A percentile compares a stretch with the other conserved stretches of the same genome.
Conservation (phyloP, 1,140 invertebrate genomes). For the Arctopsyche grandis region DNA sequence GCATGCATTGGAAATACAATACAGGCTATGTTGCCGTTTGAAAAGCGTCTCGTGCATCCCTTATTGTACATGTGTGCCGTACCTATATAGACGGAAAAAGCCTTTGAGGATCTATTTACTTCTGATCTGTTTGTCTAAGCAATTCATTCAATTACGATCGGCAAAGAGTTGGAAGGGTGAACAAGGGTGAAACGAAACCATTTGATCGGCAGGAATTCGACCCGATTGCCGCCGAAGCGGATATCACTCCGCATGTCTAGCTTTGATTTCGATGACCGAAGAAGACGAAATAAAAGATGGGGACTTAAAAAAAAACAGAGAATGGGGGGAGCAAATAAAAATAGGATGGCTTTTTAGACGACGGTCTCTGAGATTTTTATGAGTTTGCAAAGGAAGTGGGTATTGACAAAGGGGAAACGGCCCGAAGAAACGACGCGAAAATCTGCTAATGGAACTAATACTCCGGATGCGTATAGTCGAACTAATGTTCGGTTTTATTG, state of each 20-base stretch:
- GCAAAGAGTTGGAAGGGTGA: slow-evolving; percentile 51
- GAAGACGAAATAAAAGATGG: neutral
- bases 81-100: slow-evolving; percentile 39
- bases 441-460: slow-evolving; percentile 38
- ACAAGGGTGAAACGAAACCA: slow-evolving; percentile 29
- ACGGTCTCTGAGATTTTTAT: slow-evolving; percentile 43
- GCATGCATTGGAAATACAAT: neutral
- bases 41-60: slow-evolving; percentile 34
- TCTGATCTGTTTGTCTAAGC: slow-evolving; percentile 55
- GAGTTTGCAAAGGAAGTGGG: slow-evolving; percentile 33
- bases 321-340: slow-evolving; percentile 46
- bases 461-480: slow-evolving; percentile 23
- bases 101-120: slow-evolving; percentile 55
- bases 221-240: slow-evolving; percentile 37
- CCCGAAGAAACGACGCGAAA: slow-evolving; percentile 24
- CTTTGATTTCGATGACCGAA: slow-evolving; percentile 52
- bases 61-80: neutral
- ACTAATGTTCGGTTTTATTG: slow-evolving; percentile 29
- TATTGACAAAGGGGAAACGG: slow-evolving; percentile 41
- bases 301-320: slow-evolving; percentile 33
- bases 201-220: slow-evolving; percentile 52
- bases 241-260: slow-evolving; percentile 43
- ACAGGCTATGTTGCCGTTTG: neutral
- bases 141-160: slow-evolving; percentile 55
- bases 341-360: slow-evolving; percentile 40